phyloP scores from a whole-genome alignment of 2,797 vertebrate species.

The Smutsia temminckii region DNA sequence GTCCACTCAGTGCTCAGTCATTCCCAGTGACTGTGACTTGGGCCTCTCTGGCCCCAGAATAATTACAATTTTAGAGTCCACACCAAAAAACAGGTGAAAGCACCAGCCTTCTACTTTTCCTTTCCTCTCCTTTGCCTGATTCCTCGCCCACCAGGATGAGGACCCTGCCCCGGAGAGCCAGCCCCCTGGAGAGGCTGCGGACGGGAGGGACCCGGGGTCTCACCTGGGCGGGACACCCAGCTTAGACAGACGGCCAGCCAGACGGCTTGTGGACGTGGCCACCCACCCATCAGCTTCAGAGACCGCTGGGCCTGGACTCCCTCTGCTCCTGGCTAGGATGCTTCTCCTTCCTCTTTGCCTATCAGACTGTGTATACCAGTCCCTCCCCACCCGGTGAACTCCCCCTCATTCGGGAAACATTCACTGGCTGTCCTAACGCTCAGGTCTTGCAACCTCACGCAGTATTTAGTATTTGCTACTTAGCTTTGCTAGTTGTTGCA shows the following conservation, averaged over 20 bases:
- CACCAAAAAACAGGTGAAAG: background rate
- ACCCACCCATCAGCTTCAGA: background rate
- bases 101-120: background rate
- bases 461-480: background rate
- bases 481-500: background rate
- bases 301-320: background rate
- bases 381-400: background rate
- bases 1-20: background rate
- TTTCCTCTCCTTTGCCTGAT: background rate
- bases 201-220: background rate
- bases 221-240: background rate
- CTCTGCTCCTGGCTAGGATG: background rate
- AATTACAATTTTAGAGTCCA: conserved; percentile 47
- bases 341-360: background rate
- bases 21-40: background rate
- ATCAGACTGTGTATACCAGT: too few relatives aligned
- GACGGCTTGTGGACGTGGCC: too few relatives aligned
- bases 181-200: background rate
- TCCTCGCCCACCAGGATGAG: background rate
- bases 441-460: background rate
- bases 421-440: background rate
- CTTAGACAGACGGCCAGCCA: background rate
- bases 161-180: background rate
- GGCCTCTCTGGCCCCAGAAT: conserved; percentile 17
- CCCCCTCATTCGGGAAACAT: background rate